Conservation (phyloP, 2,888 invertebrate species). For the Clepsis dumicolana region DNA sequence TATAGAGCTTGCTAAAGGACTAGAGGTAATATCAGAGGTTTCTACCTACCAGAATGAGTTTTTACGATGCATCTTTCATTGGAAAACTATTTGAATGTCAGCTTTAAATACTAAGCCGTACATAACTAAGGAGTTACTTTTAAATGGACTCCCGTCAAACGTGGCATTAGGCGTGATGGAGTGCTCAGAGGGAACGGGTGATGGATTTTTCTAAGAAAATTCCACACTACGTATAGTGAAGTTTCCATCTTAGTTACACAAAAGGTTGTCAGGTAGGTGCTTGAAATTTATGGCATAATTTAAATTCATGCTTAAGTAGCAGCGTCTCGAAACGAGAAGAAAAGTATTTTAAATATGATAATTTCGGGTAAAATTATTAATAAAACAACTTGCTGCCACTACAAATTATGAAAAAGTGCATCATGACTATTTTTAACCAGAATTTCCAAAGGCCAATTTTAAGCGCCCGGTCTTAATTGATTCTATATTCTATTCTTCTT, state of each 20-base stretch:
- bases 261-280: not conserved
- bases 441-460: too few species aligned
- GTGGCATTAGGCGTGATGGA: slow-evolving; percentile 3
- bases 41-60: not conserved
- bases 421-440: too few species aligned
- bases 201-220: slow-evolving; percentile 6
- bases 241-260: not conserved
- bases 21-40: not conserved
- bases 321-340: not conserved
- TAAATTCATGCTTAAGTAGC: too few species aligned
- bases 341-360: not conserved
- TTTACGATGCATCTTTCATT: not conserved
- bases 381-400: not conserved
- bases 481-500: too few species aligned
- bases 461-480: too few species aligned
- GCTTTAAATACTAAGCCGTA: not conserved
- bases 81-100: not conserved
- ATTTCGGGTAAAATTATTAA: not conserved
- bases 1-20: not conserved
- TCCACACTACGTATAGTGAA: not conserved
- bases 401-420: too few species aligned
- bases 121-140: not conserved
- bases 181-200: not conserved
- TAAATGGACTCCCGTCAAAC: not conserved
- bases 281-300: slow-evolving; percentile 4